phyloP scores from a whole-genome alignment of 2,888 invertebrate species.

The Drosophila subquinaria region DNA sequence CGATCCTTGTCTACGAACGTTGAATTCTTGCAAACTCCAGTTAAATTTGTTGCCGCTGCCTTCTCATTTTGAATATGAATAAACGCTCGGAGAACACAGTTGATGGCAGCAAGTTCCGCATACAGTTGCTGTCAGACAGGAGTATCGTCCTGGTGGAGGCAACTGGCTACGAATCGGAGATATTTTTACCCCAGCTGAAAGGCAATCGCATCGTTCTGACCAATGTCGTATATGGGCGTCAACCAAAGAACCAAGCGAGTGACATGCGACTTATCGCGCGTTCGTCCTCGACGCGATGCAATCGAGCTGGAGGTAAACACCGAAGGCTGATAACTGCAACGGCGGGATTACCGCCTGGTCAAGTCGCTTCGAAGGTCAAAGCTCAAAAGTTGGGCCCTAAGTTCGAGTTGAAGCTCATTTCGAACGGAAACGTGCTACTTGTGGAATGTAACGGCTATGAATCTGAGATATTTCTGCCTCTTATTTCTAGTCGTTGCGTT shows the following conservation, averaged over 20 bases:
- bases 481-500: constrained; percentile 50
- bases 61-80: constrained; percentile 21
- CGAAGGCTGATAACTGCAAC: constrained; percentile 35
- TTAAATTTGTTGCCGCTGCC: background rate
- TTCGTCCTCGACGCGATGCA: background rate
- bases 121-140: constrained; percentile 47
- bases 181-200: constrained; percentile 52
- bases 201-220: constrained; percentile 31
- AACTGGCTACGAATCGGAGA: constrained; percentile 54
- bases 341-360: constrained; percentile 20
- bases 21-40: constrained; percentile 10
- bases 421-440: constrained; percentile 58
- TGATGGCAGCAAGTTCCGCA: constrained; percentile 19
- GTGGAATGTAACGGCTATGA: constrained; percentile 62
- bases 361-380: background rate
- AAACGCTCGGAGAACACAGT: background rate
- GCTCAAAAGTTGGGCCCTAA: no score
- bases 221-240: constrained; percentile 47
- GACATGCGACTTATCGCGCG: background rate
- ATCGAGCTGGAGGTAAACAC: background rate
- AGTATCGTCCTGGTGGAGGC: constrained; percentile 51
- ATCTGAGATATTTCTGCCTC: constrained; percentile 68
- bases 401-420: constrained; percentile 51
- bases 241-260: background rate
- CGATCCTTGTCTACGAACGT: background rate